phyloP scores from a whole-genome alignment of 1,140 invertebrate genomes.

The Holcopasites calliopsidis region DNA sequence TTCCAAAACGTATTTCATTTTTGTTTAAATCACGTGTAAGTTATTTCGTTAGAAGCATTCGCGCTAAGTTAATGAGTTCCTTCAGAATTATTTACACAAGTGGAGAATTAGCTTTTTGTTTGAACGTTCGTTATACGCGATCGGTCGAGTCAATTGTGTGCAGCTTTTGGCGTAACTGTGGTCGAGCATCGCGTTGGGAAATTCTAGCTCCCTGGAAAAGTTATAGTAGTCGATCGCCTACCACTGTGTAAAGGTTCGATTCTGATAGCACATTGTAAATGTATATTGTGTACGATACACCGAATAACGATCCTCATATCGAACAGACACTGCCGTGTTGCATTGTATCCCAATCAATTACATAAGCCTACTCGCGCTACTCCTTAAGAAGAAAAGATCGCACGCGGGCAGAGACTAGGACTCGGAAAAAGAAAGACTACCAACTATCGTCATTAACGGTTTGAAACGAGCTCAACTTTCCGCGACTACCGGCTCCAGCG shows the following conservation, averaged over 20 bases:
- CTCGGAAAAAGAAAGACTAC: constrained; percentile 58
- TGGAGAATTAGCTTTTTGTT: constrained; percentile 10
- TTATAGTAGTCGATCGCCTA: no score
- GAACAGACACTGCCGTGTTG: constrained; percentile 3
- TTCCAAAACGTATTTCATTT: not conserved
- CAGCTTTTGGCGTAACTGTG: not conserved
- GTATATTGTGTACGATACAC: constrained; percentile 18
- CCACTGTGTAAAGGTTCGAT: constrained; percentile 26
- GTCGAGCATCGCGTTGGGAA: constrained; percentile 14
- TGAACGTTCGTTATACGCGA: constrained; percentile 6
- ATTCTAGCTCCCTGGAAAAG: not conserved
- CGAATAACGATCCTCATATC: constrained; percentile 14
- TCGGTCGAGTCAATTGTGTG: constrained; percentile 39
- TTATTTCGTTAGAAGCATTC: not conserved
- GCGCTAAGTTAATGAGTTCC: constrained; percentile 6
- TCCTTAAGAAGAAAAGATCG: constrained; percentile 23
- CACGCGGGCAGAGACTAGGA: constrained; percentile 63
- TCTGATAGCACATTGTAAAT: constrained; percentile 18
- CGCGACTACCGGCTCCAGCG: constrained; percentile 55
- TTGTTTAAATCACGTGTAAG: not conserved
- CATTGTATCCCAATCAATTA: constrained; percentile 34
- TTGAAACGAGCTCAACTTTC: constrained; percentile 71
- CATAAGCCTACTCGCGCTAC: constrained; percentile 33
- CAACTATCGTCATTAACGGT: constrained; percentile 36
- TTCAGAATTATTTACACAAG: constrained; percentile 40